Percentiles rank a stretch among this genome's conserved stretches.
phyloP scores from a whole-genome alignment of 1,140 invertebrate genomes.

The Arctopsyche grandis region DNA sequence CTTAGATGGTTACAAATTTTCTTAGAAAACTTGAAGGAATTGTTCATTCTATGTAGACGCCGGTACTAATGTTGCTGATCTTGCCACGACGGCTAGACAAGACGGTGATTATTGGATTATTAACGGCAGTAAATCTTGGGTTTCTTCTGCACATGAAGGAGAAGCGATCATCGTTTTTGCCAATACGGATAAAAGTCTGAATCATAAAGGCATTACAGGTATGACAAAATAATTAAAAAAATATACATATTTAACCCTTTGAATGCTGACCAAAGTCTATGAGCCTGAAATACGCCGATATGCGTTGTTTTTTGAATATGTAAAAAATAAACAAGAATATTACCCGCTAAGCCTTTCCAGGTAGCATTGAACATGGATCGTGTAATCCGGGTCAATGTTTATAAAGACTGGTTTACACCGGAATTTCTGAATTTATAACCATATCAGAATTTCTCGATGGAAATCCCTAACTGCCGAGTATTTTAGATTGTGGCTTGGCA shows the following conservation, averaged over 20 bases:
- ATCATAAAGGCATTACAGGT: slow-evolving; percentile 73
- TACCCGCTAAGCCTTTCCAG: no score
- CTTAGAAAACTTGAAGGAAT: neutral
- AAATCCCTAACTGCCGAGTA: no score
- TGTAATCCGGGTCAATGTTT: no score
- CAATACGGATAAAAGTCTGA: slow-evolving; percentile 75
- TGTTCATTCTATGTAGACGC: slow-evolving; percentile 58
- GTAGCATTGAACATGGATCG: no score
- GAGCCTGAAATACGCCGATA: no score
- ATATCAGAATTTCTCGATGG: no score
- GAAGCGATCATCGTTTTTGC: slow-evolving; percentile 79
- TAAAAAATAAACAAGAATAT: no score
- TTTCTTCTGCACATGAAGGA: slow-evolving; percentile 80
- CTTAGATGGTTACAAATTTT: neutral
- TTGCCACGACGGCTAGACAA: slow-evolving; percentile 72
- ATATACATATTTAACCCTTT: neutral
- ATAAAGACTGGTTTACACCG: no score
- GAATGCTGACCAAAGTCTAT: no score
- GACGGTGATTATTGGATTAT: slow-evolving; percentile 74
- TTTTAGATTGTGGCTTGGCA: no score
- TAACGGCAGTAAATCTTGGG: slow-evolving; percentile 85
- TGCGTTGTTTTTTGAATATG: no score
- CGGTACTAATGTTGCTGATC: slow-evolving; percentile 82
- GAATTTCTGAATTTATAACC: no score
- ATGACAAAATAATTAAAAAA: neutral